Evolutionary conservation across 2,113 vertebrate genomes (phyloP), one percentile per base, ranked within the genome.

Genomic region (Epinephelus lanceolatus): DNA sequence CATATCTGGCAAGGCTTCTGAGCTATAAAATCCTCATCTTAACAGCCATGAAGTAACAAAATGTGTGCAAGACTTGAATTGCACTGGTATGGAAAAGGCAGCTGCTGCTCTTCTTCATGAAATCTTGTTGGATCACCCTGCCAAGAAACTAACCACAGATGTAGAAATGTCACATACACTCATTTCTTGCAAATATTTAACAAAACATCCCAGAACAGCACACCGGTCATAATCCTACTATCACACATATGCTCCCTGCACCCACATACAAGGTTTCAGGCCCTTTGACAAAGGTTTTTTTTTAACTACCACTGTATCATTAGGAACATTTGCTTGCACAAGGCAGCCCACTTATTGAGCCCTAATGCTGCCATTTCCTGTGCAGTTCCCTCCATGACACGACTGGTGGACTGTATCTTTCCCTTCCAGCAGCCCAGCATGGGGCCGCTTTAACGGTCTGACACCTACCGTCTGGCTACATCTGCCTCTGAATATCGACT

Each of bases 1-100:
- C 14, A 33, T 19, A 37, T 37, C 1, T 23, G 17, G 4, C 56
- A 11, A 84, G 33, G 65, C 21, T 62, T 82, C 45, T 80, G 4
- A 65, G 71, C 53, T 71, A 68, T 23, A 80, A 89, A 67, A 84
- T 63, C 30, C 10, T 74, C 30, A 25, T 62, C 57, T 27, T 55
- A 60, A 30, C 27, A 77, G 45, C 11, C 45, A 49, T 61, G 33
- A 68, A 75, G 78, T 89, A 75, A 85, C 52, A 80, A 80, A 73
- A 71, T 78, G 57, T 66, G 61, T 86, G 80, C 76, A 80, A 47
- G 30, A 85, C 70, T 6, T 66, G 27, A 84, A 80, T n/a, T 67
- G 61, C 70, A 90, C 69, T 27, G 79, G 65, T 73, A 52, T 81
- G 62, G 76, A 78, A 86, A 87, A 89, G 80, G 57, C 86, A 79